Conservation (phyloP, 2,888 invertebrate species). For the Callosobruchus maculatus region DNA sequence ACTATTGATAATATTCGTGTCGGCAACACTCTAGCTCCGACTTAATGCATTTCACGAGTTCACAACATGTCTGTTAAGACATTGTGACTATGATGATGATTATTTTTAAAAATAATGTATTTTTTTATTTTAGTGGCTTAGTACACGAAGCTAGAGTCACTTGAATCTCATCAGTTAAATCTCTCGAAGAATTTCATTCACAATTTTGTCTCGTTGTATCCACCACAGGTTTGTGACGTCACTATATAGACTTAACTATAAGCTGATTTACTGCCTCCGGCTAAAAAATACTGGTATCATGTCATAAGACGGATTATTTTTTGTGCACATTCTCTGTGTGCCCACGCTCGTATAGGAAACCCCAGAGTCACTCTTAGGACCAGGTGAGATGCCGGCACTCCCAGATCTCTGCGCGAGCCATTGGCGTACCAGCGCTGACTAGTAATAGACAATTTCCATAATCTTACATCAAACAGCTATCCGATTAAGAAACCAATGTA, state of each 20-base stretch:
- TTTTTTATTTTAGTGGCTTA: no score
- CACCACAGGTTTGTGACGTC: constrained; percentile 5
- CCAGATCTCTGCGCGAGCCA: neutral
- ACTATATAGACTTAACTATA: constrained; percentile 16
- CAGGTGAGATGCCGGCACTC: constrained; percentile 22
- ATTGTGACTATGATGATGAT: no score
- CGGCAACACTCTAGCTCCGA: no score
- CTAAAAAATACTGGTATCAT: constrained; percentile 24
- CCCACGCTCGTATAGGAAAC: constrained; percentile 33
- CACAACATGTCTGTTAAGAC: no score
- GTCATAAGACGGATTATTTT: constrained; percentile 32
- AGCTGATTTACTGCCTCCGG: constrained; percentile 22
- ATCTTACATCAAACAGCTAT: no score
- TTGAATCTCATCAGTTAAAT: no score
- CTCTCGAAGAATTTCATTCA: constrained; percentile 3
- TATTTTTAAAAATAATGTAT: no score
- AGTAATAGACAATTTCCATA: no score
- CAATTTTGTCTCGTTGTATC: constrained; percentile 1
- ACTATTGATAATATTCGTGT: no score
- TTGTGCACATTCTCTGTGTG: constrained; percentile 32
- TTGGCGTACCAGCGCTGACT: neutral
- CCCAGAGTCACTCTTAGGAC: constrained; percentile 31
- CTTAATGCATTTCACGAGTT: no score
- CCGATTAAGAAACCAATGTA: no score
- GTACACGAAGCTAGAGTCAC: no score